Base-by-base conservation (phyloP, 2,113 vertebrate genomes). In the Rafetus swinhoei region DNA sequence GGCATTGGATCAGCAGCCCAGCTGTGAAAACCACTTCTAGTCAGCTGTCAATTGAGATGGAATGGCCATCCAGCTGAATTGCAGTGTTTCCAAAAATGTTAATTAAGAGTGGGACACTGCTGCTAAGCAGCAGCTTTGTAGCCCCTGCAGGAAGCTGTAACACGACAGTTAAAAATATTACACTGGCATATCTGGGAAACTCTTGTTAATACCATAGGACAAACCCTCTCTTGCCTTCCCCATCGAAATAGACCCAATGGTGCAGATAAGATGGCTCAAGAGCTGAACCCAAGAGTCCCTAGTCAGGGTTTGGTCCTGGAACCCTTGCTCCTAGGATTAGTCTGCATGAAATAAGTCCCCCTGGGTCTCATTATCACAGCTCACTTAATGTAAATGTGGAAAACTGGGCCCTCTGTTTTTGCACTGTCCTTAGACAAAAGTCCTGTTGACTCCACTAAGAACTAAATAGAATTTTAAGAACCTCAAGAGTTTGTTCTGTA, bases 11-110 rank as follows among this genome's bases (percentile, higher is more conserved):
- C 12, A 55, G 96, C 93, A 97, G 95, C 96, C 98, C 98, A 98
- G 97, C 97, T 98, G 97, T 94, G 97, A 98, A 93, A 98, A 95
- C 89, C 97, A 97, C 95, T 98, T 98, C 94, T 96, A 97, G 97
- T 97, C 83, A 50, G 95, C 89, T 76, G 84, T 96, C 96, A 95
- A 95, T 97, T 96, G 97, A 92, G 93, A 96, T 93, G 93, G 97
- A 97, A 97, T 95, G 97, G 95, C 95, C 94, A 54, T 97, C 95
- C 97, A 97, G 97, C 97, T 98, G 97, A 98, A 97, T 94, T 93
- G 96, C 52, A 87, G 88, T 55, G 89, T 93, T 95, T 97, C 97
- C 97, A 98, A 97, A 97, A 97, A 97, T 94, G 94, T 96, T 97
- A 96, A 98, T 97, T 95, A 98, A 94, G 94, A 92, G 15, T 1